Evolutionary conservation across 2,888 invertebrate genomes (phyloP).

Genomic region (Agrochola macilenta): DNA sequence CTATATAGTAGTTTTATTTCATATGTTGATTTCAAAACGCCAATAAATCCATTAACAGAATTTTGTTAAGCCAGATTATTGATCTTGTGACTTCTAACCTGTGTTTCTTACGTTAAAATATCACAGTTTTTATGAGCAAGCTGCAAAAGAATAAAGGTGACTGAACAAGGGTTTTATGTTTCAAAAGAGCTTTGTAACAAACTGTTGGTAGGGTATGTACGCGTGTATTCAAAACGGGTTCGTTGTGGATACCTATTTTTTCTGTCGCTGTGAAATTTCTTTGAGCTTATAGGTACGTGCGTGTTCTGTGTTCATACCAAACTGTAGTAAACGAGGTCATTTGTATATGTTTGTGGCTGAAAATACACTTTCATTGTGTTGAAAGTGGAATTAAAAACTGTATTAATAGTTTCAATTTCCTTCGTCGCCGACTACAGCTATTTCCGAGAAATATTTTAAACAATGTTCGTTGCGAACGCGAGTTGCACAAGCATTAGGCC

Average conservation of each 20-base stretch:
- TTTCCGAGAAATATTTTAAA: conserved; percentile 77
- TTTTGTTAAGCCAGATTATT: conserved; percentile 3
- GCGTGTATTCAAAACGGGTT: conserved; percentile 62
- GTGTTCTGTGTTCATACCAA: conserved; percentile 37
- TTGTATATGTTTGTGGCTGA: conserved; percentile 30
- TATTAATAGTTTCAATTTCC: conserved; percentile 66
- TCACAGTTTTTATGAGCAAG: conserved; percentile 52
- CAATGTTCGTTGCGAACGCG: conserved; percentile 75
- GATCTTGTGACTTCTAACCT: conserved; percentile 20
- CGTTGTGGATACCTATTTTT: conserved; percentile 52
- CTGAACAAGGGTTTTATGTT: conserved; percentile 74
- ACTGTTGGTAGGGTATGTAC: conserved; percentile 56
- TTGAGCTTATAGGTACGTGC: conserved; percentile 43
- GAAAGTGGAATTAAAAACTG: conserved; percentile 34
- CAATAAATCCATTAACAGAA: neutral
- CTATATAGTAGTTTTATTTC: neutral
- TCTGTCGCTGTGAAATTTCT: conserved; percentile 60
- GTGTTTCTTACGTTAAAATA: conserved; percentile 45
- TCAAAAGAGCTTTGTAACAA: conserved; percentile 75
- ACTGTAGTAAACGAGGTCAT: conserved; percentile 59
- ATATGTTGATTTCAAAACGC: neutral
- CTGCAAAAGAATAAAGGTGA: conserved; percentile 68
- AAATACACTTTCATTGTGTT: conserved; percentile 22
- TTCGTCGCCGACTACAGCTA: conserved; percentile 61
- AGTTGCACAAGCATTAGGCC: conserved; percentile 82